Percentiles rank a stretch among this genome's conserved stretches.
These are phyloP conservation scores for Tyrannus savana DNA, from an alignment of 2,113 vertebrate species.

Conservation along the genomic window DNA sequence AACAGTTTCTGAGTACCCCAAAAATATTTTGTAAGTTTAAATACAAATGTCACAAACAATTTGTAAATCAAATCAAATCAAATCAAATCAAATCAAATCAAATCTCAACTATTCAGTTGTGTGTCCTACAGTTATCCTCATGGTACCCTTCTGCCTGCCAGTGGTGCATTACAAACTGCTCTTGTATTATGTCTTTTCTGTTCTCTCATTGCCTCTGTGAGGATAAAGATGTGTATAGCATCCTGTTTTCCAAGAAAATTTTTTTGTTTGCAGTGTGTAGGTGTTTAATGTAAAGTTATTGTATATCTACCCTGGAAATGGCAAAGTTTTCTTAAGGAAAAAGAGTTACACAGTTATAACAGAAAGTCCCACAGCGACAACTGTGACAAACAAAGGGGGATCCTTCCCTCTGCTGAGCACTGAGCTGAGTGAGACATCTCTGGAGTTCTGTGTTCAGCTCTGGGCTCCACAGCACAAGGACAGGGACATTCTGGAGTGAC, in stretches of 20 bases:
- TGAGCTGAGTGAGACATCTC: background rate
- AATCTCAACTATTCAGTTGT: background rate
- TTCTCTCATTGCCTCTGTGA: background rate
- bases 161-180: background rate
- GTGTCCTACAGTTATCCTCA: background rate
- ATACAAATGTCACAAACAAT: background rate
- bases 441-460: background rate
- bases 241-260: background rate
- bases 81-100: background rate
- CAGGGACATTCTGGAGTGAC: background rate
- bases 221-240: background rate
- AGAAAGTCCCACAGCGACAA: background rate
- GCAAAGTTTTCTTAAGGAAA: background rate
- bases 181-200: background rate
- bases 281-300: background rate
- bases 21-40: background rate
- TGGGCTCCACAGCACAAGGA: background rate
- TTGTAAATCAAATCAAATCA: background rate
- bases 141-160: background rate
- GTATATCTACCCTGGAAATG: background rate
- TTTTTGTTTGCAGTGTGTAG: background rate
- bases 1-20: background rate
- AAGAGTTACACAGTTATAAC: background rate
- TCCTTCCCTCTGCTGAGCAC: background rate
- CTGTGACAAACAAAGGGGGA: background rate